These are phyloP conservation scores for Menidia beryllina DNA, from an alignment of 2,113 vertebrate species.

Conservation along the genomic window DNA sequence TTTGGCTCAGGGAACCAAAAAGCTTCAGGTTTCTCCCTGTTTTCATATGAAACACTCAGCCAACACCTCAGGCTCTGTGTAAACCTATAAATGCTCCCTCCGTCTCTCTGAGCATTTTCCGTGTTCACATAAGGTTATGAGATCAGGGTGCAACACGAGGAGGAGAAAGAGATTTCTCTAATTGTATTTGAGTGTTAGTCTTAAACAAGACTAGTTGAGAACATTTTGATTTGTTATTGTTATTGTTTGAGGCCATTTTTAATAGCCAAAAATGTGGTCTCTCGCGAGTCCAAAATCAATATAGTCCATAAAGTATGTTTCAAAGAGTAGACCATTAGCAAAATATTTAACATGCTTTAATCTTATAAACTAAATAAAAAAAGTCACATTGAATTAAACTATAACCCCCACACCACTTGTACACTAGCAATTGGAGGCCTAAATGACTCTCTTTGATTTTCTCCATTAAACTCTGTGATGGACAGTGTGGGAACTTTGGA, in stretches of 20 bases:
- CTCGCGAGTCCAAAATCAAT: constrained; percentile 27
- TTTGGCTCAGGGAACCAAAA: constrained; percentile 74
- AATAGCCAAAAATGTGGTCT: constrained; percentile 29
- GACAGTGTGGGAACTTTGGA: constrained; percentile 24
- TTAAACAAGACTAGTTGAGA: constrained; percentile 47
- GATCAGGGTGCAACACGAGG: constrained; percentile 48
- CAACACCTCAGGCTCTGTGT: constrained; percentile 78
- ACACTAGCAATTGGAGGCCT: neutral
- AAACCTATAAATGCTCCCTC: constrained; percentile 68
- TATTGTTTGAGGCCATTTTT: constrained; percentile 23
- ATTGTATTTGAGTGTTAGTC: constrained; percentile 62
- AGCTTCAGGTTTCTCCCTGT: constrained; percentile 76
- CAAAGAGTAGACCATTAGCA: neutral
- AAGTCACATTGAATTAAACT: neutral
- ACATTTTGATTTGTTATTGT: constrained; percentile 25
- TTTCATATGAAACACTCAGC: constrained; percentile 82
- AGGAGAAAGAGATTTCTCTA: constrained; percentile 58
- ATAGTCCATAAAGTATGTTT: constrained; percentile 2
- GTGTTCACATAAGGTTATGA: constrained; percentile 75
- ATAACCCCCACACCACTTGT: constrained; percentile 6
- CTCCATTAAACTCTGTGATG: constrained; percentile 10
- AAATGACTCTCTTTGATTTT: constrained; percentile 13
- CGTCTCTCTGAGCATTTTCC: constrained; percentile 42
- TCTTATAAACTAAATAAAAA: constrained; percentile 8
- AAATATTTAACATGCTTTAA: constrained; percentile 18